A percentile compares a stretch with the other conserved stretches of the same genome.
phyloP scores from a whole-genome alignment of 2,888 invertebrate genomes.

The Suillia variegata region DNA sequence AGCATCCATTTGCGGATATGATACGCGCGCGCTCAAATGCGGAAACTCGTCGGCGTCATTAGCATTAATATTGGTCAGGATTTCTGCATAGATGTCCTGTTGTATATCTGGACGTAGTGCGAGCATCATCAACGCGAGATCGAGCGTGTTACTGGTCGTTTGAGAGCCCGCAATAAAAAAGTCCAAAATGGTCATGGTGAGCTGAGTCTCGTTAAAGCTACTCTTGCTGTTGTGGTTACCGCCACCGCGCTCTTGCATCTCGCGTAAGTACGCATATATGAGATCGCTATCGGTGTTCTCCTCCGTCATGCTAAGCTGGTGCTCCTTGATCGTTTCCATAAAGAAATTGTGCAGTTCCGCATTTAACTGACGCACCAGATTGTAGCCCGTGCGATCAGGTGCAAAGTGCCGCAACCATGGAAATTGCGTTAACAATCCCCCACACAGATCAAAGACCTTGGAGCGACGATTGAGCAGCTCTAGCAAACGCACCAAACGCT shows the following conservation, averaged over 20 bases:
- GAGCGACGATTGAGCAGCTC: constrained; percentile 63
- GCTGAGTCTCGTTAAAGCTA: constrained; percentile 66
- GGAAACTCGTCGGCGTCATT: constrained; percentile 37
- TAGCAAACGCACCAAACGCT: constrained; percentile 61
- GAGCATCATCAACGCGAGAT: constrained; percentile 68
- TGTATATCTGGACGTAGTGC: constrained; percentile 67
- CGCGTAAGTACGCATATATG: constrained; percentile 69
- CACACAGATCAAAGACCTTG: constrained; percentile 66
- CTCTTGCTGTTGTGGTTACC: constrained; percentile 13
- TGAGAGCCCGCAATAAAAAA: constrained; percentile 71
- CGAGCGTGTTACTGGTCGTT: constrained; percentile 69
- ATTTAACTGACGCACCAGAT: constrained; percentile 66
- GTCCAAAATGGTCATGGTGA: constrained; percentile 70
- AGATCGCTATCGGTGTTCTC: constrained; percentile 64
- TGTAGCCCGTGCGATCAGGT: constrained; percentile 68
- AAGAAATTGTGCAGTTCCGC: constrained; percentile 64
- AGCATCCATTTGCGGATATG: constrained; percentile 65
- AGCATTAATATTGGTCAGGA: constrained; percentile 59
- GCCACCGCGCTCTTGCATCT: constrained; percentile 62
- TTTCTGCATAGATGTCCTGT: constrained; percentile 64
- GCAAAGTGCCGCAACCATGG: constrained; percentile 70
- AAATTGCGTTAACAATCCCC: constrained; percentile 66
- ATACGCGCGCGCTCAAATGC: constrained; percentile 55
- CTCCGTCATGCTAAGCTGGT: constrained; percentile 62
- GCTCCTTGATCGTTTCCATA: constrained; percentile 66